A percentile compares a stretch with the other conserved stretches of the same genome.
These are phyloP conservation scores for Lutraria rhynchaena DNA, from an alignment of 1,140 invertebrate species.

Conservation along the genomic window DNA sequence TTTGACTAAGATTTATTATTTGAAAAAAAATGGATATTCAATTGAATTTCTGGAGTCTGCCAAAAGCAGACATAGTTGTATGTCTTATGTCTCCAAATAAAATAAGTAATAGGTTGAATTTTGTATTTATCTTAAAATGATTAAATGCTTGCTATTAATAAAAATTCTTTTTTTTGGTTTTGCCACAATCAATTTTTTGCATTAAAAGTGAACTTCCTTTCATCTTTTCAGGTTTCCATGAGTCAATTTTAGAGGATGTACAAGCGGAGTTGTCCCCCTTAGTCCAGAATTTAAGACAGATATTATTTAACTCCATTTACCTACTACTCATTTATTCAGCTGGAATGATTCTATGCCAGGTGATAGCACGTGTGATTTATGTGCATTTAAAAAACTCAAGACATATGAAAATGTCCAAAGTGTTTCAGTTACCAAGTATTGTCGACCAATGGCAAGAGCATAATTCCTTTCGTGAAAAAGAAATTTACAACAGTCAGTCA, in stretches of 20 bases:
- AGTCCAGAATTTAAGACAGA: slow-evolving; percentile 22
- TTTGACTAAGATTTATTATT: too few species aligned
- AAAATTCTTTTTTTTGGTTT: background rate
- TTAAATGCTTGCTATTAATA: too few species aligned
- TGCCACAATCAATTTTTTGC: background rate
- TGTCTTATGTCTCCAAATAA: too few species aligned
- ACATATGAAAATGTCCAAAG: slow-evolving; percentile 28
- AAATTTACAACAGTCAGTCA: slow-evolving; percentile 48
- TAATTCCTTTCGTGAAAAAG: slow-evolving; percentile 30
- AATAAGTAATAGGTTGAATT: too few species aligned
- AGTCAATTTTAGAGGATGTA: slow-evolving; percentile 31
- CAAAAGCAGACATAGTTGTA: too few species aligned
- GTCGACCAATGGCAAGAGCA: slow-evolving; percentile 17
- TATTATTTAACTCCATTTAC: slow-evolving; percentile 47
- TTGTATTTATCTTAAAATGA: too few species aligned
- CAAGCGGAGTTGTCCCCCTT: slow-evolving; percentile 52
- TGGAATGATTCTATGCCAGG: slow-evolving; percentile 48
- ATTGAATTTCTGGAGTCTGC: too few species aligned
- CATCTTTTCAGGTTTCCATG: slow-evolving; percentile 42
- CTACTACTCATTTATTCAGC: slow-evolving; percentile 34
- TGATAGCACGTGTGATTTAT: slow-evolving; percentile 48
- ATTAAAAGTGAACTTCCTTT: background rate
- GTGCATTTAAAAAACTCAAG: slow-evolving; percentile 43
- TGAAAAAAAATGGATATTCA: too few species aligned
- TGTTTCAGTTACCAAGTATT: slow-evolving; percentile 44